Base-by-base conservation (phyloP, 2,113 vertebrate genomes). In the Dascyllus trimaculatus region DNA sequence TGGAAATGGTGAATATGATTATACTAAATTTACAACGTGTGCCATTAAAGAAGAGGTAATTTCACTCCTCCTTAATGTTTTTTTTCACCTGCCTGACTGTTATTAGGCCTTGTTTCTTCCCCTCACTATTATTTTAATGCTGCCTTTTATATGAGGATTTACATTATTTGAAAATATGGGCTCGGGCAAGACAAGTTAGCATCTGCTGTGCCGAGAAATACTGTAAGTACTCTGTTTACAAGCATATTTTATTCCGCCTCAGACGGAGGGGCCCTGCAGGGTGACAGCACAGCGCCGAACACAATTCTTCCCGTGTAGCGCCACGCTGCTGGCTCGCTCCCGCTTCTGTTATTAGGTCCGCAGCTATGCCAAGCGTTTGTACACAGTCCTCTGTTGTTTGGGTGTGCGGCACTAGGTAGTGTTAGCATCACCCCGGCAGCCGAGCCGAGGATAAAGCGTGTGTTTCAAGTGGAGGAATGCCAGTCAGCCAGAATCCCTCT, bases 401-500 rank as follows among this genome's bases (percentile, higher is more conserved):
- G 71, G 64, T 57, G 78, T 22, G 60, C 56, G 0, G 75, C 65
- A 25, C 65, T 65, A 80, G 80, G 74, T 81, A 90, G 88, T 74
- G 32, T 86, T 83, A 88, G 85, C 84, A 80, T 85, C 66, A 29
- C 48, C 71, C 57, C 59, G 2, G 65, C 69, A 85, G 71, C 85
- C 54, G 51, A 84, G 85, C 70, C 0, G 46, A 71, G 78, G 88
- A 90, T 78, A 61, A 88, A 89, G 71, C 80, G 22, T 53, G 78
- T 53, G 80, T 81, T 88, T 89, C 70, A 72, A 87, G 89, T 90
- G 88, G 88, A 88, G 88, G 79, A 88, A 89, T 78, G 88, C 89
- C 92, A 89, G 91, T 92, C 87, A 90, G 81, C 82, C 91, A 77
- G 79, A 86, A 82, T 91, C 88, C 73, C 79, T 87, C 58, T 89